A percentile compares a stretch with the other conserved stretches of the same genome.
These are phyloP conservation scores for Sphecodes monilicornis DNA, from an alignment of 2,888 invertebrate genomes.

Conservation along the genomic window DNA sequence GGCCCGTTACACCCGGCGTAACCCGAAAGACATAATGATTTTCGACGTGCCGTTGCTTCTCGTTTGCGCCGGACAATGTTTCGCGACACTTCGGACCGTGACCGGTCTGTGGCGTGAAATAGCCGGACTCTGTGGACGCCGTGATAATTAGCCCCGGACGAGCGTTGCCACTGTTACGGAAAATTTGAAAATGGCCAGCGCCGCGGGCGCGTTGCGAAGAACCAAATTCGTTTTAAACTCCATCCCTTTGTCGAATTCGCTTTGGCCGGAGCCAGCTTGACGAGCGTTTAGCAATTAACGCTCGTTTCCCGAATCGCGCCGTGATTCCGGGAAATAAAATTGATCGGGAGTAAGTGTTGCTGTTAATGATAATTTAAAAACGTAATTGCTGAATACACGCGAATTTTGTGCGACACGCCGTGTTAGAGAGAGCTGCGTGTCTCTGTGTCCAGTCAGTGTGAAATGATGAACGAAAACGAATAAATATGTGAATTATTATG, in stretches of 20 bases:
- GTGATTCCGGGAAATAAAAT: background rate
- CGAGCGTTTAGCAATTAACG: background rate
- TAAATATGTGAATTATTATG: no score
- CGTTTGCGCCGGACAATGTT: background rate
- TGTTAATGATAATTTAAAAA: background rate
- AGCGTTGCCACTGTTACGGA: background rate
- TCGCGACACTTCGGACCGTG: background rate
- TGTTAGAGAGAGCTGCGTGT: no score
- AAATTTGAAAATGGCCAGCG: slow-evolving; percentile 12
- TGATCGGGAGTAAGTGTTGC: background rate
- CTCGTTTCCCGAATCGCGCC: background rate
- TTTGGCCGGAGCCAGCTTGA: background rate
- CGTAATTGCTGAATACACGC: background rate
- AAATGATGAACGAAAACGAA: no score
- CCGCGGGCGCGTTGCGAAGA: slow-evolving; percentile 9
- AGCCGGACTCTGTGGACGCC: background rate
- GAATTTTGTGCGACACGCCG: background rate
- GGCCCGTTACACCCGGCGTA: background rate
- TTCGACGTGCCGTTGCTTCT: background rate
- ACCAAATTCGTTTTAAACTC: slow-evolving; percentile 20
- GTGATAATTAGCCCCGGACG: slow-evolving; percentile 21
- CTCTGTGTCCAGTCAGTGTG: background rate
- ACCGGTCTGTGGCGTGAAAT: slow-evolving; percentile 6
- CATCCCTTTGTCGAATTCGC: background rate
- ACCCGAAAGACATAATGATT: slow-evolving; percentile 23